These are phyloP conservation scores for Neotoxoptera formosana DNA, from an alignment of 1,140 invertebrate genomes.

Conservation along the genomic window DNA sequence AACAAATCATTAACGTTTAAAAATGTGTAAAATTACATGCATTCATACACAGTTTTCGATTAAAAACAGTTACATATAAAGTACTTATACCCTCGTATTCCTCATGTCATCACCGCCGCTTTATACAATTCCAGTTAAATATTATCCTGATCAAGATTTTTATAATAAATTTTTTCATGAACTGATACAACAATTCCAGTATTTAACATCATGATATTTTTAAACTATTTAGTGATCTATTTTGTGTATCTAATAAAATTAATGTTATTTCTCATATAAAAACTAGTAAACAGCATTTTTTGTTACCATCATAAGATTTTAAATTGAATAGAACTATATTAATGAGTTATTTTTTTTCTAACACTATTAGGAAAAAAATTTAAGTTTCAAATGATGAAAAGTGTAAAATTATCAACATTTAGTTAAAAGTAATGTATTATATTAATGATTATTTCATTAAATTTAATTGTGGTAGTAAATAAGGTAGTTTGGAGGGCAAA, in stretches of 20 bases:
- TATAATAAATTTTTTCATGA: neutral
- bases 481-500: too few relatives aligned
- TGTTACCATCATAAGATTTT: neutral
- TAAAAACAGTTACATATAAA: neutral
- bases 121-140: neutral
- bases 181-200: neutral
- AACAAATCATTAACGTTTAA: neutral
- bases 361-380: too few relatives aligned
- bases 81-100: neutral
- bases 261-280: neutral
- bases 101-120: too few relatives aligned
- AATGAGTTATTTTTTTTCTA: too few relatives aligned
- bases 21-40: neutral
- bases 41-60: neutral
- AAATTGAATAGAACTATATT: too few relatives aligned
- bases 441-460: too few relatives aligned
- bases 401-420: too few relatives aligned
- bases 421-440: too few relatives aligned
- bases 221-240: neutral
- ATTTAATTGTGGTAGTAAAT: too few relatives aligned
- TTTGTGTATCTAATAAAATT: neutral
- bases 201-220: neutral
- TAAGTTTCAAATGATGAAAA: too few relatives aligned
- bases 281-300: neutral
- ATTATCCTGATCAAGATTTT: neutral